A percentile compares a stretch with the other conserved stretches of the same genome.
phyloP scores from a whole-genome alignment of 2,797 vertebrate genomes.

The Scyliorhinus canicula region DNA sequence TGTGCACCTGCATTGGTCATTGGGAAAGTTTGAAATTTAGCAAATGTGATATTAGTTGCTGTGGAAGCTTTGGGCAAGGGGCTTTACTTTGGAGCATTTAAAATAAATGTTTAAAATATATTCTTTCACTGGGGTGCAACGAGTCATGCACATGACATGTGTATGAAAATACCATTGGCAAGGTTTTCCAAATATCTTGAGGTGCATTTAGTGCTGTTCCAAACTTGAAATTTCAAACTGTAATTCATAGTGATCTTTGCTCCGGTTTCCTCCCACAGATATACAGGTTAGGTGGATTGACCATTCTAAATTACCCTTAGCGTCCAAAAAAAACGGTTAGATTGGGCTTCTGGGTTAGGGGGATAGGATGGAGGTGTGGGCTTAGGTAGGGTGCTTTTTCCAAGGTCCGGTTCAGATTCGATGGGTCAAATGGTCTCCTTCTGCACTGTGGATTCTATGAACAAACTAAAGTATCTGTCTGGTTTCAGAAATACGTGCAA shows the following conservation, averaged over 20 bases:
- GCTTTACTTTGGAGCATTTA: background rate
- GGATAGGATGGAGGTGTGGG: too few species aligned
- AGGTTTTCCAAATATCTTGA: background rate
- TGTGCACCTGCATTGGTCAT: background rate
- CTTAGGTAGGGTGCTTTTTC: too few species aligned
- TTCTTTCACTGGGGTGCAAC: background rate
- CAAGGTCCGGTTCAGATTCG: too few species aligned
- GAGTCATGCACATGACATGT: background rate
- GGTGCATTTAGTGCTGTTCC: background rate
- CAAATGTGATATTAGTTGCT: background rate
- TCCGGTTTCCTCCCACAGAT: too few species aligned
- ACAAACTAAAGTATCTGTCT: background rate
- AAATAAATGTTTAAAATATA: background rate
- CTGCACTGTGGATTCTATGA: too few species aligned
- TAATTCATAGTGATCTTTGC: too few species aligned
- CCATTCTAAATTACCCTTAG: too few species aligned
- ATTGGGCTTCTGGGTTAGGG: too few species aligned
- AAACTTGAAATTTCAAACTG: background rate
- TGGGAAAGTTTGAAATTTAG: background rate
- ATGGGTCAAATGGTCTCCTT: too few species aligned
- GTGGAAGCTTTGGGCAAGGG: background rate
- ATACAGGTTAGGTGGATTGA: too few species aligned
- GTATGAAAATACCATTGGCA: background rate
- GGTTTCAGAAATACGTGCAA: conserved; percentile 88
- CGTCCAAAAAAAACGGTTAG: too few species aligned